Evolutionary conservation across 2,888 invertebrate genomes (phyloP), one percentile per base, ranked within the genome.

Genomic region (Eupithecia subfuscata): DNA sequence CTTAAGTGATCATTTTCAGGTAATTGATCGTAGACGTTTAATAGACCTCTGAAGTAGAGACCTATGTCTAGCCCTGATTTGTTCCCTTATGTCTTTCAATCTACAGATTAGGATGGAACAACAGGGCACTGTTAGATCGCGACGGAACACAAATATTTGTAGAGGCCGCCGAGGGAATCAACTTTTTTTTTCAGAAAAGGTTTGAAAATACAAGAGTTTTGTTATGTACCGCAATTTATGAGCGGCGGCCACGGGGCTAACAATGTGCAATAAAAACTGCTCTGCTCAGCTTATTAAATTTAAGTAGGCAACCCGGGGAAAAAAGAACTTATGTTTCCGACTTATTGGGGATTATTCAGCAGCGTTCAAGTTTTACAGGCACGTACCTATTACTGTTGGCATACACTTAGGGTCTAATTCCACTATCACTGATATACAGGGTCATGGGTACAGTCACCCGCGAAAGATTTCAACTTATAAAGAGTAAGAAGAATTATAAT

Each of bases 81-180:
- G n/a, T 7, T 67, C 40, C 11, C 43, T 67, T 67, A n/a, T 40
- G n/a, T 65, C 25, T 67, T 25, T 67, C 5, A 14, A 40, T 67
- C 1, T 22, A 67, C 52, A 74, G 68, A 77, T 77, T 75, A 73
- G 75, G 70, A 70, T 69, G 43, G 72, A 77, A 76, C 2, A 37
- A 77, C 70, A 74, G 30, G 37, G 73, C 70, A 43, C 73, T 70
- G 69, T 72, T 72, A 69, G 60, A 30, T 40, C 43, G 43, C 12
- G 43, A 43, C 43, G 67, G 30, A 74, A 74, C 60, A 70, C 72
- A 77, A 77, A 77, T 77, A 73, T 77, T 77, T 67, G 72, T 40
- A 37, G 37, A 37, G 2, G 7, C 37, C 37, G 37, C 7, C 37
- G 37, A 37, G 37, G 5, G 37, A 37, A 0, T 37, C 7, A 37